Percentiles rank a stretch among this genome's conserved stretches.
These are phyloP conservation scores for Mastomys natalensis DNA, from an alignment of 2,113 vertebrate species.

Conservation along the genomic window DNA sequence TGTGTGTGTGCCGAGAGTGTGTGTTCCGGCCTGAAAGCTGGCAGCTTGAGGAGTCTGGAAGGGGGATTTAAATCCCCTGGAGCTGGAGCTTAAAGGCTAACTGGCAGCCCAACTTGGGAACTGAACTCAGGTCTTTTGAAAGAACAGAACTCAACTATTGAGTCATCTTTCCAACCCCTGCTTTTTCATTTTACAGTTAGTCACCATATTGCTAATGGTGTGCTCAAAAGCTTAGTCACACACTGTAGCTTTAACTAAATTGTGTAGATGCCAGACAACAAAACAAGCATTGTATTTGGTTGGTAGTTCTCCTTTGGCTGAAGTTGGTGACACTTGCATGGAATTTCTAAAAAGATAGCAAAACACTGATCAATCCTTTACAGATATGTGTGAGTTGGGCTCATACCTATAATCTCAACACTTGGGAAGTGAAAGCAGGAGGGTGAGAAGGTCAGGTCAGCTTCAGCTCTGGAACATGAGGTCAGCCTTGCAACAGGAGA, in stretches of 20 bases:
- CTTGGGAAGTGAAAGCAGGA: not conserved
- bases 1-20: not conserved
- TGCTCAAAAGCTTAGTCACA: not conserved
- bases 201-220: not conserved
- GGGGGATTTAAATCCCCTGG: not conserved
- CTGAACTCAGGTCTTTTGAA: not conserved
- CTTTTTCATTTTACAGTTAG: not conserved
- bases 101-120: not conserved
- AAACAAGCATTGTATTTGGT: not conserved
- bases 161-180: not conserved
- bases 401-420: too few relatives aligned
- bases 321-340: conserved; percentile 88
- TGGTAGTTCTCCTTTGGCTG: not conserved
- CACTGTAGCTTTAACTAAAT: not conserved
- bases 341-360: conserved; percentile 93
- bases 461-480: not conserved
- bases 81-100: not conserved
- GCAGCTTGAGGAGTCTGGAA: not conserved
- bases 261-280: not conserved
- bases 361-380: conserved; percentile 91
- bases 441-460: not conserved
- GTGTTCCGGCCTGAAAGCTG: not conserved
- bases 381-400: conserved; percentile 70
- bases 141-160: not conserved
- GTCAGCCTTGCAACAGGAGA: not conserved